Base-by-base conservation (phyloP, 1,140 invertebrate genomes). In the Onthophagus taurus region DNA sequence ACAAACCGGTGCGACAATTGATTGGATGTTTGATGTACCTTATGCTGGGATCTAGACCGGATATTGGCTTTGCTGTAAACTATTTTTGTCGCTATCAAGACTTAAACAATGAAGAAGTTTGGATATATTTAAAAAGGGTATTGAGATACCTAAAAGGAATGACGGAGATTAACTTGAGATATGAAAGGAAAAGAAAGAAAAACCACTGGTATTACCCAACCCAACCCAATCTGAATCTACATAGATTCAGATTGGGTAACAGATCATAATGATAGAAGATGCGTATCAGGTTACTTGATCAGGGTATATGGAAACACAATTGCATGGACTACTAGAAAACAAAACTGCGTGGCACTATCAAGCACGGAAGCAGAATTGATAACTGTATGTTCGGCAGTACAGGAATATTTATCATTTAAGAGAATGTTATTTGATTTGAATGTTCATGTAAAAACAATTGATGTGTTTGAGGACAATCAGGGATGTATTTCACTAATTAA, bases 281-380 rank as follows among this genome's bases (percentile, higher is more conserved):
- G 9, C 13, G 13, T 13, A 8, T 6, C 14, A 8, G 35, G 35
- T 8, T 37, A 7, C 19, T 37, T 16, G 8, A 17, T 20, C 7
- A 5, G 19, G 17, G 35, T 37, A 7, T 37, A 18, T 20, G 19
- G 19, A 16, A 18, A 37, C 13, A 16, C 13, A 14, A 17, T 37
- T 7, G 8, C 6, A 4, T 37, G 35, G 35, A 37, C 35, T 17
- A 18, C 35, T 4, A 37, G 13, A 17, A 14, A 17, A 37, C 35
- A 37, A 37, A 20, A 37, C 19, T 18, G 14, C 8, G 35, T 37
- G 6, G 11, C 35, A 18, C 18, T 37, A 20, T 37, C 35, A n/a
- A 43, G 33, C 6, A 55, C 51, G 72, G 51, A 83, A 81, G 61
- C 80, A 76, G 57, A 57, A 31, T 54, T 54, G 24, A 44, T 55